Evolutionary conservation across 92 coral and sea anemone species (phyloP).

Genomic region (Chrysogorgia sp.): DNA sequence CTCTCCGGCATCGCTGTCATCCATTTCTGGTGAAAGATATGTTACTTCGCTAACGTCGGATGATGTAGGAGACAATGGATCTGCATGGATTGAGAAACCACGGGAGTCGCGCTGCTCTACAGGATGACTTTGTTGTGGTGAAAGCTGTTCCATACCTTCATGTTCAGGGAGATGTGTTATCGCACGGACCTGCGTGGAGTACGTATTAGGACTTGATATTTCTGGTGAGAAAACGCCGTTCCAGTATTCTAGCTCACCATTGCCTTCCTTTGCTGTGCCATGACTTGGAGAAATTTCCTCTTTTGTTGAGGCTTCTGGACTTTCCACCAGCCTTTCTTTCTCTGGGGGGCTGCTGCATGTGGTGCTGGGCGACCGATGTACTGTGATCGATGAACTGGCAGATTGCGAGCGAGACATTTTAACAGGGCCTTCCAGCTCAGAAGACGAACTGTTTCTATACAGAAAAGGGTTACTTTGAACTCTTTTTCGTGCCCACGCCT

Average conservation of each 20-base stretch:
- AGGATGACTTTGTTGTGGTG: not conserved
- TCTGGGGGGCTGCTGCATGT: no score
- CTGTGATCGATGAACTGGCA: no score
- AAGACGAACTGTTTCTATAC: not conserved
- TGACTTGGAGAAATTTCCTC: no score
- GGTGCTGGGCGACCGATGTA: not conserved
- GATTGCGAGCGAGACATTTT: not conserved
- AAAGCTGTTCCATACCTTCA: not conserved
- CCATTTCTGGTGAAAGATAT: not conserved
- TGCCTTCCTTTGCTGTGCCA: not conserved
- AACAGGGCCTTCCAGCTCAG: not conserved
- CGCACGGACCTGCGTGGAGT: not conserved
- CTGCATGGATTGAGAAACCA: no score
- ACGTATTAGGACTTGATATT: not conserved
- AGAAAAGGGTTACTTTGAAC: slow-evolving; percentile 29
- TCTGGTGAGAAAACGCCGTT: not conserved
- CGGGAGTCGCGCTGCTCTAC: no score
- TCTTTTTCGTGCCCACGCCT: slow-evolving; percentile 34
- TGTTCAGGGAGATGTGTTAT: not conserved
- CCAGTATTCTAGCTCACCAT: not conserved
- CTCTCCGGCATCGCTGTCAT: not conserved
- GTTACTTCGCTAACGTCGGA: not conserved
- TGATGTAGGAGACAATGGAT: not conserved
- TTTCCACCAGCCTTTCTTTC: not conserved
- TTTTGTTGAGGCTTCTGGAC: not conserved